Base-by-base conservation (phyloP, 2,888 invertebrate species). In the Nowickia ferox region DNA sequence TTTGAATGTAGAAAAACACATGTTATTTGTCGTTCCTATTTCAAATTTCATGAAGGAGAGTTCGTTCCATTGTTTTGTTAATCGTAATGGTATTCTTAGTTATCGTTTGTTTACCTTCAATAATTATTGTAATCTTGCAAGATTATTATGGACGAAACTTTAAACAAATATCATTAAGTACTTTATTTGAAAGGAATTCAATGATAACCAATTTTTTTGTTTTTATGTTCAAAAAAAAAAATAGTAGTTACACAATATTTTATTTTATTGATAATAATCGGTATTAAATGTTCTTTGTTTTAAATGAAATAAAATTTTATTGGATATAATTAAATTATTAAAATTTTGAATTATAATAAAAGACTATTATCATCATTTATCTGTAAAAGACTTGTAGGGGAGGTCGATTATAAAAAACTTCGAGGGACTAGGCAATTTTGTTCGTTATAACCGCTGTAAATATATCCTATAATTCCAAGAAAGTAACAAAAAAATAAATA, bases 81-180 rank as follows among this genome's bases (percentile, higher is more conserved):
- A 65, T 22, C 65, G 9, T 19, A 44, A 13, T 44, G 46, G 13
- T 46, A 22, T 63, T 63, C 19, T 15, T 13, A 46, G 65, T 65
- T 71, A 44, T 71, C 57, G 30, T 1, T 13, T 30, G n/a, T 75
- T 75, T 63, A n/a, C 22, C 63, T 22, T 44, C n/a, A 53, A 44
- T 48, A 46, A 75, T 53, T 65, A 48, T 61, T 40, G 19, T 61
- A 44, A 42, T n/a, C 22, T 53, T 15, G 19, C 15, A 44, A 71
- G 30, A 53, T n/a, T 53, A 63, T 44, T 74, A 51, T 42, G 40
- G 61, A 19, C 40, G 48, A 74, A 61, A 61, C 53, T 65, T 44
- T 42, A 65, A 17, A 53, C 15, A 75, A 75, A 75, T 74, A 53
- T 13, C 42, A 42, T 65, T 53, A 38, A 59, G 22, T 53, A 42